Evolutionary conservation across 2,888 invertebrate genomes (phyloP).

Genomic region (Drosophila algonquin): DNA sequence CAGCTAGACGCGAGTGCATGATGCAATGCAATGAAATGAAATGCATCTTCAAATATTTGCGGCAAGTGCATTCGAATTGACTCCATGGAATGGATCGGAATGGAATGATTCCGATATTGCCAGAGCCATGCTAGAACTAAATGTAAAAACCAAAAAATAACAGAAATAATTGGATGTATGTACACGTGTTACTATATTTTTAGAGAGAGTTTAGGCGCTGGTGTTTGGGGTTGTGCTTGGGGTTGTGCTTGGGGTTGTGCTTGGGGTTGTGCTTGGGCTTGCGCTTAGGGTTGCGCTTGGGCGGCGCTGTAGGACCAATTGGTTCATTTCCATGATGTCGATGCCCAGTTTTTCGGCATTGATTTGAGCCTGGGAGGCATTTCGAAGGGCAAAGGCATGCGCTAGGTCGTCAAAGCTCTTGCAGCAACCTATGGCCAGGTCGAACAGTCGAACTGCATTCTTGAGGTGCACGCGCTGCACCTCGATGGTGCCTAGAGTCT

Average conservation of each 20-base stretch:
- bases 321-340: conserved; percentile 80
- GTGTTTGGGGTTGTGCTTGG: too few species aligned
- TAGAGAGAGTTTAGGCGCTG: not conserved
- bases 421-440: conserved; percentile 93
- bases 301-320: not conserved
- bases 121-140: too few species aligned
- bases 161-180: not conserved
- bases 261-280: too few species aligned
- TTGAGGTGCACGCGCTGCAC: conserved; percentile 93
- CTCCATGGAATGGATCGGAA: too few species aligned
- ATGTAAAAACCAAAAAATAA: not conserved
- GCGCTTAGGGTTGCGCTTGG: not conserved
- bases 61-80: too few species aligned
- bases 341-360: conserved; percentile 90
- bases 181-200: not conserved
- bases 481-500: conserved; percentile 97
- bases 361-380: conserved; percentile 95
- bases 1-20: not conserved
- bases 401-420: conserved; percentile 95
- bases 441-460: conserved; percentile 92
- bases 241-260: too few species aligned
- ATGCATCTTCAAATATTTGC: not conserved
- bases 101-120: too few species aligned
- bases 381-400: conserved; percentile 94
- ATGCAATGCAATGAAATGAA: not conserved